Evolutionary conservation across 2,797 vertebrate genomes (phyloP).

Genomic region (Rhinella marina): DNA sequence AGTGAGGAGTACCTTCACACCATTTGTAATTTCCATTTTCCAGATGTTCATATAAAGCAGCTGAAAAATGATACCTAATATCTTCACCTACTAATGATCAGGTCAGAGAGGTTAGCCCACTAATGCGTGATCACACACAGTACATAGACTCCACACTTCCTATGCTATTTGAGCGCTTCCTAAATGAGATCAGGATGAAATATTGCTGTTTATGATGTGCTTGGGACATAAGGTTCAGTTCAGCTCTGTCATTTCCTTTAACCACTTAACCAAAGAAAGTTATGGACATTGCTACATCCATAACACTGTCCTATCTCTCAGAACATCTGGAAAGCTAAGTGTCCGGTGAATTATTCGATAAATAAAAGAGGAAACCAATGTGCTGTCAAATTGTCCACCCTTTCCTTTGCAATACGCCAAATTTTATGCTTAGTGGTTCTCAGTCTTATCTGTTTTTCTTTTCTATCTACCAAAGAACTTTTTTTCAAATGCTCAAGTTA

Average conservation of each 20-base stretch:
- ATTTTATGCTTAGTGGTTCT: neutral
- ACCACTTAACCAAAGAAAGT: conserved; percentile 25
- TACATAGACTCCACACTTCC: neutral
- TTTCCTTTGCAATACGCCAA: conserved; percentile 58
- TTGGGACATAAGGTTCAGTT: conserved; percentile 38
- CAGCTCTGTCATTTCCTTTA: neutral
- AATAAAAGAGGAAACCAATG: neutral
- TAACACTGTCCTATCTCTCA: conserved; percentile 43
- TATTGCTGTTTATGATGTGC: conserved; percentile 33
- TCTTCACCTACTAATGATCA: neutral
- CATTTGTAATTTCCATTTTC: neutral
- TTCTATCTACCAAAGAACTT: neutral
- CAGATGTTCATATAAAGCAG: neutral
- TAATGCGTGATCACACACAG: neutral
- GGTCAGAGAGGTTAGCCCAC: neutral
- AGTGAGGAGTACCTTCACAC: neutral
- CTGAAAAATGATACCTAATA: neutral
- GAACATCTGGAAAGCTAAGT: conserved; percentile 53
- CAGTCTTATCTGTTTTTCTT: neutral
- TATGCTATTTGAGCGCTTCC: conserved; percentile 38
- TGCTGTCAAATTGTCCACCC: conserved; percentile 46
- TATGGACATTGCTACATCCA: conserved; percentile 30
- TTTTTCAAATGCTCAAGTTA: neutral
- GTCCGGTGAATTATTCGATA: conserved; percentile 44
- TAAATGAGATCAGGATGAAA: conserved; percentile 39